phyloP scores from a whole-genome alignment of 2,113 vertebrate species.

The Pseudolaguvia tuberculata region DNA sequence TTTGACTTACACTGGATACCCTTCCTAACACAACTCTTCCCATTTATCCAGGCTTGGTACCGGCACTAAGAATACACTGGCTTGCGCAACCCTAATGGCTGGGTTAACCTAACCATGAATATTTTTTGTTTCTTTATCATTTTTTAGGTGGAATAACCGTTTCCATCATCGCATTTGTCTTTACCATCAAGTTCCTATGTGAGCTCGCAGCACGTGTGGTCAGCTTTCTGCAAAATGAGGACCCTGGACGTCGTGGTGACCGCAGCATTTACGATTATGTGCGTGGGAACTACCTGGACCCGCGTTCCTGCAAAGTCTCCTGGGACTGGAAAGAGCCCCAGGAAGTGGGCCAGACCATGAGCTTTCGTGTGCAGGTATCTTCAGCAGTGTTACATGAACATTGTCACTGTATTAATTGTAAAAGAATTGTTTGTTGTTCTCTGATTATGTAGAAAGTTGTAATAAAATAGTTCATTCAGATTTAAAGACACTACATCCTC shows the following conservation, averaged over 20 bases:
- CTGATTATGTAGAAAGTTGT: no score
- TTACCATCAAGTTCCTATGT: conserved; percentile 98
- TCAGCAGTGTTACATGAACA: neutral
- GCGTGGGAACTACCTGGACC: conserved; percentile 96
- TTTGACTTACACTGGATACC: no score
- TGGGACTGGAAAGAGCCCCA: conserved; percentile 99
- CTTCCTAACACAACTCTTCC: no score
- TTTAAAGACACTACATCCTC: no score
- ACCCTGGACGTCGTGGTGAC: conserved; percentile 88
- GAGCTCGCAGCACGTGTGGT: conserved; percentile 95
- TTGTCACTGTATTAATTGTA: neutral
- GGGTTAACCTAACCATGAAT: neutral
- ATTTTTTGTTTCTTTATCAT: neutral
- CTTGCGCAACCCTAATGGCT: neutral
- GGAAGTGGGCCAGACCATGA: conserved; percentile 98
- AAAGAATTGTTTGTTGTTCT: no score
- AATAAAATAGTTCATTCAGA: no score
- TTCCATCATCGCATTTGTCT: conserved; percentile 96
- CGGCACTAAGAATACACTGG: no score
- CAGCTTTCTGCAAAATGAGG: conserved; percentile 98
- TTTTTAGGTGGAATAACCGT: conserved; percentile 92
- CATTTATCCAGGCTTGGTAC: no score
- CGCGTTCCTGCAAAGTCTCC: conserved; percentile 92
- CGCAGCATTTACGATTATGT: conserved; percentile 98
- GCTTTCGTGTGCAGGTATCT: conserved; percentile 88